Percentiles rank a stretch among this genome's conserved stretches.
These are phyloP conservation scores for Merodon equestris DNA, from an alignment of 2,888 invertebrate genomes.

Conservation along the genomic window DNA sequence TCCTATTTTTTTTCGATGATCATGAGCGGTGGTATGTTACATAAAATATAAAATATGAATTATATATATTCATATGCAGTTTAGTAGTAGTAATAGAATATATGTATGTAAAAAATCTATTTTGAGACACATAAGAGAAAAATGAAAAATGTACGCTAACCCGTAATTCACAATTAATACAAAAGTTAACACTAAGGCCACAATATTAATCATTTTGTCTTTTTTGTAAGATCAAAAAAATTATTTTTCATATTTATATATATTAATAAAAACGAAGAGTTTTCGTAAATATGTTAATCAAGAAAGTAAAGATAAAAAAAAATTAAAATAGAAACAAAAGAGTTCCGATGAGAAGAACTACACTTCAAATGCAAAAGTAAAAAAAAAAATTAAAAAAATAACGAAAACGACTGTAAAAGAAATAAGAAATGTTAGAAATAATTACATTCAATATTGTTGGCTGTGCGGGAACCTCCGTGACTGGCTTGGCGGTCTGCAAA, in stretches of 20 bases:
- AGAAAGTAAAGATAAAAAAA: constrained; percentile 23
- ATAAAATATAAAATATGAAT: constrained; percentile 13
- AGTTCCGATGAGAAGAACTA: constrained; percentile 55
- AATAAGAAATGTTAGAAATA: constrained; percentile 69
- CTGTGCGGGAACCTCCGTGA: constrained; percentile 83
- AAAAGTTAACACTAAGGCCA: constrained; percentile 58
- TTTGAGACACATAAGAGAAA: constrained; percentile 39
- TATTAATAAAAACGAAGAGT: background rate
- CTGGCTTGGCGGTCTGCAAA: constrained; percentile 86
- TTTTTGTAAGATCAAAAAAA: constrained; percentile 20
- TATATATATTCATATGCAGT: constrained; percentile 44
- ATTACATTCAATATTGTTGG: constrained; percentile 79
- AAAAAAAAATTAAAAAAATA: constrained; percentile 22
- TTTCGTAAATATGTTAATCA: constrained; percentile 21
- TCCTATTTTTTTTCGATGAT: too few species aligned
- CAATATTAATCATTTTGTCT: constrained; percentile 40
- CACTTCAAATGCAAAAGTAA: constrained; percentile 61
- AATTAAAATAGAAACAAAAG: background rate
- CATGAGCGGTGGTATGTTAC: too few species aligned
- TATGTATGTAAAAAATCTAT: constrained; percentile 1
- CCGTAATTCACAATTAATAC: constrained; percentile 58
- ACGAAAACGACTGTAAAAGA: constrained; percentile 50
- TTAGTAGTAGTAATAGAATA: constrained; percentile 34
- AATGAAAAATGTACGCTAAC: constrained; percentile 25
- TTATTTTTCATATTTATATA: constrained; percentile 3